Conservation (phyloP, 2,888 invertebrate genomes). For the Drosophila kanekoi region DNA sequence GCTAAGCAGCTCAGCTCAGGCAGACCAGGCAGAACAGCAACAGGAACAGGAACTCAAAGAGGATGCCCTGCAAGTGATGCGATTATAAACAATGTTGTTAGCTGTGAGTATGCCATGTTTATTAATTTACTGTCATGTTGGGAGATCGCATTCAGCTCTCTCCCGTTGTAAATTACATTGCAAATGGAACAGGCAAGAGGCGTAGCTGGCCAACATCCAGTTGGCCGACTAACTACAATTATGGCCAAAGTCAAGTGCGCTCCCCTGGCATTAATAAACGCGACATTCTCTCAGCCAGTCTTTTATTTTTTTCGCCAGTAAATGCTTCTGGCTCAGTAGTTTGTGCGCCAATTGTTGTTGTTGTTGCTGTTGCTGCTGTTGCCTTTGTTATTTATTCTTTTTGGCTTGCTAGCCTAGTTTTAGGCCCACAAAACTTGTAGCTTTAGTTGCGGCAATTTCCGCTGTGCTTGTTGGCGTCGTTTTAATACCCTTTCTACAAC, state of each 20-base stretch:
- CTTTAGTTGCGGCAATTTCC: conserved; percentile 23
- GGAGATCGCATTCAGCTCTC: conserved; percentile 31
- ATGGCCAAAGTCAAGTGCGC: conserved; percentile 52
- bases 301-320: conserved; percentile 22
- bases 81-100: conserved; percentile 30
- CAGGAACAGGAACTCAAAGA: background rate
- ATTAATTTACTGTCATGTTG: conserved; percentile 47
- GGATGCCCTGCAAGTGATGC: conserved; percentile 26
- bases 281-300: conserved; percentile 42
- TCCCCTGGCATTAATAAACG: conserved; percentile 65
- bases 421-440: conserved; percentile 53
- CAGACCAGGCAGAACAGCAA: background rate
- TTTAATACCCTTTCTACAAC: conserved; percentile 19
- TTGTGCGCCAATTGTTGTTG: conserved; percentile 50
- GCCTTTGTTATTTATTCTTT: background rate
- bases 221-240: conserved; percentile 37
- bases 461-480: no score
- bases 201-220: conserved; percentile 20
- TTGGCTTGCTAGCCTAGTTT: conserved; percentile 55
- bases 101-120: conserved; percentile 20
- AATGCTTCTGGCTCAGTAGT: conserved; percentile 41
- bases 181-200: conserved; percentile 21
- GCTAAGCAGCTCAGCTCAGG: conserved; percentile 48
- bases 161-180: conserved; percentile 19
- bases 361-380: conserved; percentile 4